These are phyloP conservation scores for Ursus arctos DNA, from an alignment of 2,113 vertebrate species.

Conservation along the genomic window DNA sequence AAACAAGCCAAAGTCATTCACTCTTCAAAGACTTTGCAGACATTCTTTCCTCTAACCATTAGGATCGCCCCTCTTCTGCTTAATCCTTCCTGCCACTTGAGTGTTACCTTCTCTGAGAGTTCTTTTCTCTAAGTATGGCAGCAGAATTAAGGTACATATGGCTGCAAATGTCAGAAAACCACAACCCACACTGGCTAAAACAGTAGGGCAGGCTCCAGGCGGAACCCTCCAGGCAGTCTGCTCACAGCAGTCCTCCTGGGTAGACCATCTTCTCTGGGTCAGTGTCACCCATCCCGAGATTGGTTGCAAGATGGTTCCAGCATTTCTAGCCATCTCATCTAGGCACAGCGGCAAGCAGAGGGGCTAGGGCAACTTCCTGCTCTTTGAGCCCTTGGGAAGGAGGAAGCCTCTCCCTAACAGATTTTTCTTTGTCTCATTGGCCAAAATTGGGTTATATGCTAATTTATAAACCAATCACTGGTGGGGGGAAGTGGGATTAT, in stretches of 20 bases:
- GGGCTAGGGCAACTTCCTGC: not conserved
- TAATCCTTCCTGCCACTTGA: not conserved
- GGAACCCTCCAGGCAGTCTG: not conserved
- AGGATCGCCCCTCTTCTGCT: not conserved
- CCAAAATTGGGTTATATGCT: conserved; percentile 19
- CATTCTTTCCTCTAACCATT: not conserved
- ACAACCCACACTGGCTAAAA: not conserved
- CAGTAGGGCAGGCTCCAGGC: not conserved
- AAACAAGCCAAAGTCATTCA: not conserved
- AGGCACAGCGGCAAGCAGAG: not conserved
- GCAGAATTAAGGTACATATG: not conserved
- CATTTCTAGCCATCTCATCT: not conserved
- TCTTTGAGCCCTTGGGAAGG: not conserved
- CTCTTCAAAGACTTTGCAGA: not conserved
- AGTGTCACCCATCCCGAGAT: not conserved
- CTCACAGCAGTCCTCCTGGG: not conserved
- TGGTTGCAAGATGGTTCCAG: not conserved
- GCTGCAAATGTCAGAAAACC: conserved; percentile 28
- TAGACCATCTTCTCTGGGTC: not conserved
- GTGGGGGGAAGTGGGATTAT: not conserved
- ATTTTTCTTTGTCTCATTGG: not conserved
- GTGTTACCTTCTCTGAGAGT: not conserved
- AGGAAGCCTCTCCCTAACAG: not conserved
- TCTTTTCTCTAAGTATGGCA: not conserved
- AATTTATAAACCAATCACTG: not conserved